Evolutionary conservation across 2,113 vertebrate species (phyloP), one percentile per base, ranked within the genome.

Genomic region (Bambusicola thoracicus): DNA sequence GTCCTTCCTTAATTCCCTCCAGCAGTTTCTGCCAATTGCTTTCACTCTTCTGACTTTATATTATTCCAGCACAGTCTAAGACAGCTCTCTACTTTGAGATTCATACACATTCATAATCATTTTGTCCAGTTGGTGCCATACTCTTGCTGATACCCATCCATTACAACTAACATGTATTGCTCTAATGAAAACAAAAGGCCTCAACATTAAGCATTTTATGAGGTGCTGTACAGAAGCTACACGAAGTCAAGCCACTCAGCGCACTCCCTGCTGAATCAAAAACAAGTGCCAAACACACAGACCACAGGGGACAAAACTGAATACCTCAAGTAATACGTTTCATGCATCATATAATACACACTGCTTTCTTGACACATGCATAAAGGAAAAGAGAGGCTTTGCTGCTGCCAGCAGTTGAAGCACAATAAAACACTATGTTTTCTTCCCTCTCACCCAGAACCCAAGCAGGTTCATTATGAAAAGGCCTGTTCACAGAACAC

Each of bases 11-110:
- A 66, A 36, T 63, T 66, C 70, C 43, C 38, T 49, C 67, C 74
- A 87, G 36, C 43, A 78, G 73, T n/a, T 94, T 81, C 73, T 88
- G 67, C 55, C 63, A 92, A 56, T 53, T 87, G 73, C 53, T 44
- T 88, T 66, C 68, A 38, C 32, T 89, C 41, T 79, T 85, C 27
- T 48, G 15, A 56, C 67, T 84, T 68, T 70, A 51, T 74, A 81
- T 78, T 77, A 90, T 80, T 19, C n/a, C 69, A 36, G 36, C 53
- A 69, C 27, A 73, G n/a, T 20, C 61, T 59, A 49, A 84, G 92
- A 74, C 34, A 4, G 1, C 58, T 81, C 51, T 74, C 43, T 36
- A 38, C 24, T 41, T 74, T 36, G 43, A 38, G 24, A 7, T 70
- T 82, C 49, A 36, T 12, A 34, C 3, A 15, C 36, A 27, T 32